phyloP scores from a whole-genome alignment of 2,797 vertebrate genomes.

The Thamnophis elegans region DNA sequence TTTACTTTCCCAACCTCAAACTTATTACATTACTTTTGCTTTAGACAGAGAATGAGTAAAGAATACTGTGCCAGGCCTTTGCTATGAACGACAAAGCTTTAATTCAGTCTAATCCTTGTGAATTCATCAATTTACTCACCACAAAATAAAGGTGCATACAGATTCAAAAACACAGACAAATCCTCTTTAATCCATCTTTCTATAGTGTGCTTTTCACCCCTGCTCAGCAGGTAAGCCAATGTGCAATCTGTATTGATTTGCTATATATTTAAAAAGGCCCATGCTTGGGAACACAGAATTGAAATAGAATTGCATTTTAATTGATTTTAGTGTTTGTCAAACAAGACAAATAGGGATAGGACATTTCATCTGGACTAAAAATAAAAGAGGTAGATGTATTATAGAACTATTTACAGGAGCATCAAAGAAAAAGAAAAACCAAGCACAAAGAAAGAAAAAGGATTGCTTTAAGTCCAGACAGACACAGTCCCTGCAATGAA shows the following conservation, averaged over 20 bases:
- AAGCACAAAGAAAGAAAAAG: neutral
- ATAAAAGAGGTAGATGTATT: neutral
- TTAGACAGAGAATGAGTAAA: neutral
- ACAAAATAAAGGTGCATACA: neutral
- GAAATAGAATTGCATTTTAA: constrained; percentile 27
- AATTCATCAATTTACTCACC: neutral
- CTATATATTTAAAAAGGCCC: constrained; percentile 34
- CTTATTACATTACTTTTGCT: constrained; percentile 18
- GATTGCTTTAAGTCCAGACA: neutral
- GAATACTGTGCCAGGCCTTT: neutral
- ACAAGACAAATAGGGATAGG: neutral
- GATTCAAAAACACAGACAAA: neutral
- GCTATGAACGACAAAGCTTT: neutral
- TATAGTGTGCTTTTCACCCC: neutral
- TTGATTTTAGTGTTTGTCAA: constrained; percentile 18
- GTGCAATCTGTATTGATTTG: neutral
- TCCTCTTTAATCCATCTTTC: neutral
- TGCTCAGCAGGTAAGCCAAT: neutral
- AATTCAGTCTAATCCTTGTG: neutral
- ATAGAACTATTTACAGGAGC: neutral
- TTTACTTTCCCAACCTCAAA: neutral
- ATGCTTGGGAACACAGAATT: constrained; percentile 17
- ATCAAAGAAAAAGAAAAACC: neutral
- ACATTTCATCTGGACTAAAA: neutral
- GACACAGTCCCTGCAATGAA: neutral